A percentile compares a stretch with the other conserved stretches of the same genome.
Evolutionary conservation across 2,113 vertebrate genomes (phyloP).

Genomic region (Malurus alboscapulatus): DNA sequence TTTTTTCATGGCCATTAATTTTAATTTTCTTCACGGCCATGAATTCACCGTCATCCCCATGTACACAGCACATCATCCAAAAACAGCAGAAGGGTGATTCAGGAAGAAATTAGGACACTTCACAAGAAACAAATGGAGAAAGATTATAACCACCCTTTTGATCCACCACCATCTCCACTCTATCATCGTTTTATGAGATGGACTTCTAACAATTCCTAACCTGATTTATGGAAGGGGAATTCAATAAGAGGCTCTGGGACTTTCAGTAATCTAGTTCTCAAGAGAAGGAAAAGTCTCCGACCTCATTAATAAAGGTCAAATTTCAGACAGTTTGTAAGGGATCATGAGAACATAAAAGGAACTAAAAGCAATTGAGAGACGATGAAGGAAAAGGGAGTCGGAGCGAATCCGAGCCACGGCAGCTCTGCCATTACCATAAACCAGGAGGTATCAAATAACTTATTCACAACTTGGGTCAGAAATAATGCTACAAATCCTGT

Average conservation of each 20-base stretch:
- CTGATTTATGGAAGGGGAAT: conserved; percentile 12
- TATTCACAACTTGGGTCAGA: background rate
- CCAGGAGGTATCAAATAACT: background rate
- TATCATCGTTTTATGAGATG: background rate
- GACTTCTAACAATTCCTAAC: background rate
- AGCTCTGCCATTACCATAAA: background rate
- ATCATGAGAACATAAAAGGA: background rate
- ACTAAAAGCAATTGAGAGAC: background rate
- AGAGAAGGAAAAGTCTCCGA: background rate
- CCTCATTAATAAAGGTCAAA: conserved; percentile 43
- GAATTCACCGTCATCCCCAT: background rate
- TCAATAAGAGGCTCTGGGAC: conserved; percentile 13
- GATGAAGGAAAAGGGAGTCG: accelerated
- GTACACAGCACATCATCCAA: accelerated
- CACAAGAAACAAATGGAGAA: background rate
- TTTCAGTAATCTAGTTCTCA: background rate
- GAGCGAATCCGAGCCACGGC: background rate
- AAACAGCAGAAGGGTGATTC: background rate
- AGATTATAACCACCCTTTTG: background rate
- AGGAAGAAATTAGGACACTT: background rate
- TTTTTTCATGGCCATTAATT: background rate
- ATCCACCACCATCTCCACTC: background rate
- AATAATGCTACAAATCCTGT: background rate
- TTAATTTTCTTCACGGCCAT: background rate
- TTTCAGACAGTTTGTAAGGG: conserved; percentile 3